phyloP scores from a whole-genome alignment of 1,140 invertebrate genomes.

The Panagrolaimus sp. region DNA sequence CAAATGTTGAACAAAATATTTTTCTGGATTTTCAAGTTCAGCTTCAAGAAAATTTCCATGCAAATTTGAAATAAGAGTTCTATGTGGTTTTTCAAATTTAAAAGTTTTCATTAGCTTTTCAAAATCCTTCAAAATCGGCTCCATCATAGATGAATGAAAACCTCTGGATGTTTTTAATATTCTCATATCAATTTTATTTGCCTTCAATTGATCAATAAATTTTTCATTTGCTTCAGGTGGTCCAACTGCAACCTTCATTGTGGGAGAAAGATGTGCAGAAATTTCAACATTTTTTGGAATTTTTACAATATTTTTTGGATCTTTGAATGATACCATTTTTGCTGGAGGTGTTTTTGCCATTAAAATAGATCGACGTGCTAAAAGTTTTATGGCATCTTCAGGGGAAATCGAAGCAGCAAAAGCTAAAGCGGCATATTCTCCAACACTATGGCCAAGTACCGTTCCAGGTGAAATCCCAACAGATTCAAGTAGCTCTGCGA shows the following conservation, averaged over 20 bases:
- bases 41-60: constrained; percentile 30
- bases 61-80: constrained; percentile 36
- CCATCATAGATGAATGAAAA: constrained; percentile 47
- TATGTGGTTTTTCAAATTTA: background rate
- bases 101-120: background rate
- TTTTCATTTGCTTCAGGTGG: constrained; percentile 15
- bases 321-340: constrained; percentile 38
- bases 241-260: constrained; percentile 36
- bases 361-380: constrained; percentile 27
- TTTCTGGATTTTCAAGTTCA: constrained; percentile 5
- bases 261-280: constrained; percentile 28
- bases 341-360: constrained; percentile 30
- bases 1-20: constrained; percentile 43
- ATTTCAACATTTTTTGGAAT: constrained; percentile 35
- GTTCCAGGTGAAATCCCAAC: constrained; percentile 20
- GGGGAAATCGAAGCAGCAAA: constrained; percentile 18
- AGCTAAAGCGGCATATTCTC: constrained; percentile 44
- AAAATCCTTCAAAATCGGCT: constrained; percentile 39
- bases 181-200: constrained; percentile 19
- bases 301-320: background rate
- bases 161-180: constrained; percentile 33
- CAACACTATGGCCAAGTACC: constrained; percentile 45
- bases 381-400: constrained; percentile 26
- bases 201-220: constrained; percentile 23
- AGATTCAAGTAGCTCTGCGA: constrained; percentile 15